Percentiles rank a stretch among this genome's conserved stretches.
phyloP scores from a whole-genome alignment of 2,113 vertebrate genomes.

The Siniperca knerii region DNA sequence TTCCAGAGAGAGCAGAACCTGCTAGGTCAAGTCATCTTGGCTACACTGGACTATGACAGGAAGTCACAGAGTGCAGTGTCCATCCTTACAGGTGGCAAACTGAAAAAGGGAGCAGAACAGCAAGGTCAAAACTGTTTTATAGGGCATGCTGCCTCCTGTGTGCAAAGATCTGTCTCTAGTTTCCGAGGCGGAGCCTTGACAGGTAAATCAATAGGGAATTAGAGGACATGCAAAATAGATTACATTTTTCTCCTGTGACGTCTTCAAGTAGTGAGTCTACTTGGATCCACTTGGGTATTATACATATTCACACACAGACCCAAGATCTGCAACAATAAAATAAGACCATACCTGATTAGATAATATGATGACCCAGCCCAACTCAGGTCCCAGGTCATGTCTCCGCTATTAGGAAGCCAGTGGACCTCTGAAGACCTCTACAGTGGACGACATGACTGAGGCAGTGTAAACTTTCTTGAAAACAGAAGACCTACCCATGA shows the following conservation, averaged over 20 bases:
- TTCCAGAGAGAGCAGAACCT: background rate
- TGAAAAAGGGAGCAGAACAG: background rate
- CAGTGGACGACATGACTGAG: background rate
- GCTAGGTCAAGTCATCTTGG: background rate
- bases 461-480: background rate
- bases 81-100: background rate
- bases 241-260: background rate
- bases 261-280: background rate
- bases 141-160: background rate
- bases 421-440: background rate
- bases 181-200: background rate
- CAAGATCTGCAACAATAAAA: background rate
- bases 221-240: background rate
- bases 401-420: background rate
- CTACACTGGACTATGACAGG: background rate
- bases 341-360: background rate
- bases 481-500: too few relatives aligned
- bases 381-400: background rate
- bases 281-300: background rate
- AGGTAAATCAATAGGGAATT: background rate
- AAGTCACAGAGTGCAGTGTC: background rate
- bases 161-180: background rate
- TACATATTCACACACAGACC: background rate
- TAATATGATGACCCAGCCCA: background rate
- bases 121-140: background rate